phyloP scores from a whole-genome alignment of 2,113 vertebrate genomes.

The Hipposideros armiger region DNA sequence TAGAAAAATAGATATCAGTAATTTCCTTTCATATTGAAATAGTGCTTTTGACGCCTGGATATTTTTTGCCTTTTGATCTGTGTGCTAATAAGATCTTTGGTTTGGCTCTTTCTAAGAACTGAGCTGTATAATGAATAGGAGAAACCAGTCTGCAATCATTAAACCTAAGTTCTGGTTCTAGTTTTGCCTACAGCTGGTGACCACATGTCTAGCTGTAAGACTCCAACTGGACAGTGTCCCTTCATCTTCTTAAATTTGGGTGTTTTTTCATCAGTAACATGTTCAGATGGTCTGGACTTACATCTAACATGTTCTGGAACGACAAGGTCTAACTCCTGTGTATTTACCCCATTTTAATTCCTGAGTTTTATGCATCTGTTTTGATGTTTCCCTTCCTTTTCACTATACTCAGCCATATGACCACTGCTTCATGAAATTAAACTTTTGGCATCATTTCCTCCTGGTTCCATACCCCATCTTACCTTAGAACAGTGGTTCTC shows the following conservation, averaged over 20 bases:
- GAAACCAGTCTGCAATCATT: constrained; percentile 11
- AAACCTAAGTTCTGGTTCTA: background rate
- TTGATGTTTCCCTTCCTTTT: background rate
- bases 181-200: background rate
- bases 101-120: background rate
- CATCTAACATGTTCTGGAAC: background rate
- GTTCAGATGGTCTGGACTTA: background rate
- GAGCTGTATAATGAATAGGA: background rate
- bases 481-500: background rate
- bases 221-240: background rate
- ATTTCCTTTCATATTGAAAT: constrained; percentile 28
- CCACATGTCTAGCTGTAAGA: background rate
- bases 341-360: background rate
- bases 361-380: constrained; percentile 1
- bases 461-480: background rate
- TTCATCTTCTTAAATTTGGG: background rate
- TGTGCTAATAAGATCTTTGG: background rate
- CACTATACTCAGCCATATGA: background rate
- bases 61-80: constrained; percentile 25
- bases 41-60: constrained; percentile 11
- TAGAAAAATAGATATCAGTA: background rate
- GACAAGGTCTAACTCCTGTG: background rate
- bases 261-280: constrained; percentile 33
- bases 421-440: constrained; percentile 32
- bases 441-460: background rate